A percentile compares a stretch with the other conserved stretches of the same genome.
These are phyloP conservation scores for Theocolax elegans DNA, from an alignment of 1,140 invertebrate genomes.

Conservation along the genomic window DNA sequence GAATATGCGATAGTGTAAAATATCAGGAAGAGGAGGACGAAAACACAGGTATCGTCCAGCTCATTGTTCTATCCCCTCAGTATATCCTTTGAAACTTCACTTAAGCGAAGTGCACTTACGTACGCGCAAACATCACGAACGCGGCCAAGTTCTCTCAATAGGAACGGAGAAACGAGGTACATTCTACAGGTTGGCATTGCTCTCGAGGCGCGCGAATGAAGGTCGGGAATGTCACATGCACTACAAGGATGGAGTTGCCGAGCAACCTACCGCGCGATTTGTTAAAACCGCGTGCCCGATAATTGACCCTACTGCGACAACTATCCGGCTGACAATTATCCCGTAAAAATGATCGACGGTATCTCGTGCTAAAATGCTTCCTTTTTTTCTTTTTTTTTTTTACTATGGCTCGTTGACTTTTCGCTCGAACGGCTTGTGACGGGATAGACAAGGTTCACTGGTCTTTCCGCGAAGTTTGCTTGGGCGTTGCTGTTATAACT, in stretches of 20 bases:
- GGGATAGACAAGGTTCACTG: not conserved
- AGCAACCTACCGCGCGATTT: not conserved
- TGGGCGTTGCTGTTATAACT: not conserved
- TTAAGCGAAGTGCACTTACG: not conserved
- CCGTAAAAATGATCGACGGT: not conserved
- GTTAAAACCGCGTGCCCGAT: not conserved
- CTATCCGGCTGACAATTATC: slow-evolving; percentile 3
- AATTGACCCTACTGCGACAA: not conserved
- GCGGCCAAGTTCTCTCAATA: slow-evolving; percentile 20
- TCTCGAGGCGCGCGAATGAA: slow-evolving; percentile 9
- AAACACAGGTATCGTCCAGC: too few relatives aligned
- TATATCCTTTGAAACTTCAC: slow-evolving; percentile 26
- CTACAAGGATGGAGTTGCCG: slow-evolving; percentile 11
- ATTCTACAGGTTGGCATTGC: slow-evolving; percentile 38
- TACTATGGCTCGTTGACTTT: slow-evolving; percentile 18
- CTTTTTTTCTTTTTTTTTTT: not conserved
- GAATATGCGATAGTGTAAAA: too few relatives aligned
- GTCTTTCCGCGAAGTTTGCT: not conserved
- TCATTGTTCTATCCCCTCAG: slow-evolving; percentile 8
- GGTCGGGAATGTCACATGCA: not conserved
- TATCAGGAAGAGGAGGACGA: too few relatives aligned
- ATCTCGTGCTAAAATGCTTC: too few relatives aligned
- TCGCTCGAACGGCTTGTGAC: not conserved
- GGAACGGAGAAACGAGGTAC: not conserved
- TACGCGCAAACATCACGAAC: not conserved